Conservation (phyloP, 2,888 invertebrate species). For the Aricia artaxerxes region DNA sequence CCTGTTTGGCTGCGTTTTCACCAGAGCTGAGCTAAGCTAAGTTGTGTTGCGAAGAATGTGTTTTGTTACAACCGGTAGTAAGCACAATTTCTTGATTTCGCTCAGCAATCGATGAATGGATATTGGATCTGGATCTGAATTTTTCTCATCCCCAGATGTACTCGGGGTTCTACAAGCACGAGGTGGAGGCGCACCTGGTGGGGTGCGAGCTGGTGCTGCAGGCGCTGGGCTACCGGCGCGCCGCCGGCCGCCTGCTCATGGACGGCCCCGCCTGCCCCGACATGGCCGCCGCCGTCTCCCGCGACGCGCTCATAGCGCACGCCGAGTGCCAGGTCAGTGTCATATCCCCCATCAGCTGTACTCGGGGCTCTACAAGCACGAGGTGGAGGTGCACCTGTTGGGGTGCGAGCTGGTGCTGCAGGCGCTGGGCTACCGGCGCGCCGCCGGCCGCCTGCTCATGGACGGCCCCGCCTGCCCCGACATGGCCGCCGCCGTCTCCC, state of each 20-base stretch:
- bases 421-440: conserved; percentile 89
- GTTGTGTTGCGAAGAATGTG: too few relatives aligned
- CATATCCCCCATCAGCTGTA: conserved; percentile 48
- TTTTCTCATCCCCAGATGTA: conserved; percentile 82
- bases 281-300: conserved; percentile 87
- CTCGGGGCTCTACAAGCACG: conserved; percentile 93
- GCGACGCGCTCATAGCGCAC: conserved; percentile 92
- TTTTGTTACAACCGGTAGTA: too few relatives aligned
- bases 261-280: conserved; percentile 91
- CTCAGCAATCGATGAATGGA: too few relatives aligned
- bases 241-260: conserved; percentile 80
- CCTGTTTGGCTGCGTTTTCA: too few relatives aligned
- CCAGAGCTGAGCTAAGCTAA: too few relatives aligned
- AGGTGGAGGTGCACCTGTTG: conserved; percentile 89
- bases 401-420: conserved; percentile 89
- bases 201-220: conserved; percentile 89
- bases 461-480: conserved; percentile 91
- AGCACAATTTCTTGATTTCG: too few relatives aligned
- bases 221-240: conserved; percentile 89
- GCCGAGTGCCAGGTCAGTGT: conserved; percentile 89
- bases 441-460: conserved; percentile 79
- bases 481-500: conserved; percentile 87
- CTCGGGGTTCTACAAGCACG: conserved; percentile 93
- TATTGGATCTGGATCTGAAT: background rate
- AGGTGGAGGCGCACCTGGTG: conserved; percentile 89